Conservation (phyloP, 2,888 invertebrate species). For the Tillus elongatus region DNA sequence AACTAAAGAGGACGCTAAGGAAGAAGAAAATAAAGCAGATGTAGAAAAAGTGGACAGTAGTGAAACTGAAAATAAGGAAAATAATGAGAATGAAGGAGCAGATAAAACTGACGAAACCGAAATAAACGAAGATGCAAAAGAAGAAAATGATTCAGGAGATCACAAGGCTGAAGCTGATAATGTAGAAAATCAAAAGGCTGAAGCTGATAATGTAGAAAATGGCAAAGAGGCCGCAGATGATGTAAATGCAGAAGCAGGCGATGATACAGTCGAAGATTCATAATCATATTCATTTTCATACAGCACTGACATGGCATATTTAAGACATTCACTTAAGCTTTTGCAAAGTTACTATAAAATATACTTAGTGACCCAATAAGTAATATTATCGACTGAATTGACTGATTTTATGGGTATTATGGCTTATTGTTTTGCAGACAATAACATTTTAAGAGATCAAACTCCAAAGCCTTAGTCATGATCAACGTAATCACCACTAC, state of each 20-base stretch:
- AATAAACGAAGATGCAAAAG: conserved; percentile 19
- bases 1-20: conserved; percentile 29
- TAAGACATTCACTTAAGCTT: too few relatives aligned
- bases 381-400: too few relatives aligned
- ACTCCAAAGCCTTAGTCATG: too few relatives aligned
- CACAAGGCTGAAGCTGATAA: conserved; percentile 19
- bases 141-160: conserved; percentile 19
- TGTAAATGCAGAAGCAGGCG: conserved; percentile 17
- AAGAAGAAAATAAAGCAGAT: conserved; percentile 17
- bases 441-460: too few relatives aligned
- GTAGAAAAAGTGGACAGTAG: conserved; percentile 31
- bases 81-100: conserved; percentile 19
- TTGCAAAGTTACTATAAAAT: too few relatives aligned
- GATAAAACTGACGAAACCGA: conserved; percentile 20
- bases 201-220: conserved; percentile 11
- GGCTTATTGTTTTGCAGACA: too few relatives aligned
- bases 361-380: too few relatives aligned
- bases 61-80: conserved; percentile 15
- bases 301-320: too few relatives aligned
- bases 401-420: too few relatives aligned
- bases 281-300: too few relatives aligned
- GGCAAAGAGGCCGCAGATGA: conserved; percentile 16
- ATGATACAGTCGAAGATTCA: conserved; percentile 9
- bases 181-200: conserved; percentile 13
- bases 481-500: too few relatives aligned